Base-by-base conservation (phyloP, 2,888 invertebrate species). In the Drosophila meridionalis region DNA sequence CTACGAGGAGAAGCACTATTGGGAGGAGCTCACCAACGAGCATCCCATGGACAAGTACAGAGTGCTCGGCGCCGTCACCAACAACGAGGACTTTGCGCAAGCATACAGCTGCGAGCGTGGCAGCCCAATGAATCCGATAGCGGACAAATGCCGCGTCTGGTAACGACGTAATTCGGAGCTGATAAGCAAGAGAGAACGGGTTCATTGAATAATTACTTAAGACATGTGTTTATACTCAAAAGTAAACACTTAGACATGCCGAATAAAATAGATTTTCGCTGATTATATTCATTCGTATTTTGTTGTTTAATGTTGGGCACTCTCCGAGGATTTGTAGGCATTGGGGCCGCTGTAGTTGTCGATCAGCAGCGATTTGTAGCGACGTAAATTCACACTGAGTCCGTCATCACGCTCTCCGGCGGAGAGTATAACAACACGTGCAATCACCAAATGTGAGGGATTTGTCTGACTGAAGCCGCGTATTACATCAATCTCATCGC, bases 401-500 rank as follows among this genome's bases (percentile, higher is more conserved):
- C 90, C 93, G 30, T 96, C 96, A 69, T 95, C 95, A 71, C 94
- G 94, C 11, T 94, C 94, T 30, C 67, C 82, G 14, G 94, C 93
- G 7, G 94, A 93, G 14, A 96, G 79, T 70, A 97, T 92, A 91
- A 96, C 95, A 14, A 97, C 94, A 87, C 97, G 94, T 8, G 96
- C 94, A 26, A 97, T 94, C 80, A 95, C 93, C 56, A 97, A 91
- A 89, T 96, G 95, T 4, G 95, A 94, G 9, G 96, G 94, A 93
- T 97, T 97, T 11, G 94, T 93, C 0, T 94, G 94, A 87, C 95
- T 96, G 3, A 94, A 93, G 60, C 95, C 95, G 92, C 95, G 95
- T 69, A 97, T 94, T 0, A 97, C 89, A 93, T 98, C 98, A 72
- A 97, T 94, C 94, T 97, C 97, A 93, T 97, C 97, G 12, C 96